Percentiles rank a stretch among this genome's conserved stretches.
These are phyloP conservation scores for Corynorhinus townsendii DNA, from an alignment of 2,113 vertebrate species.

Conservation along the genomic window DNA sequence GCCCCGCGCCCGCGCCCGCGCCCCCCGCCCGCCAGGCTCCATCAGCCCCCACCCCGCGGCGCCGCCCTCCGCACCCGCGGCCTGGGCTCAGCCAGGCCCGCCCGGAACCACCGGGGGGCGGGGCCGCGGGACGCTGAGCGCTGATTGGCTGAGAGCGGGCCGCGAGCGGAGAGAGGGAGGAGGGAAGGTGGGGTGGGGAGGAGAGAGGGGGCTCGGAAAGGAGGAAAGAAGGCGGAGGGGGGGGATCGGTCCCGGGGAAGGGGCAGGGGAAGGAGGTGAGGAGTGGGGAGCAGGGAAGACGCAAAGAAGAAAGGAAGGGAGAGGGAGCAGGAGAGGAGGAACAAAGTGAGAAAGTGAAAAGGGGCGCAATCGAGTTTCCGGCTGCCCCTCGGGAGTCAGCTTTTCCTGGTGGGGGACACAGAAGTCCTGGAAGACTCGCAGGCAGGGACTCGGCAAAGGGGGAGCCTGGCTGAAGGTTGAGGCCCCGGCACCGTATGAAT, in stretches of 20 bases:
- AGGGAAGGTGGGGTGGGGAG: neutral
- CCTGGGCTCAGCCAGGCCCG: conserved; percentile 33
- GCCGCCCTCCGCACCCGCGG: conserved; percentile 53
- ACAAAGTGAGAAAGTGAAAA: neutral
- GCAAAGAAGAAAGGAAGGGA: neutral
- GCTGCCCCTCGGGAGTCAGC: neutral
- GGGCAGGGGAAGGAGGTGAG: neutral
- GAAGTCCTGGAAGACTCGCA: neutral
- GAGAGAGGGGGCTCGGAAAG: fast-evolving
- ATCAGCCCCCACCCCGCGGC: conserved; percentile 49
- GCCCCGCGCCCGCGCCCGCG: neutral
- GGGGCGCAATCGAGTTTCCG: neutral
- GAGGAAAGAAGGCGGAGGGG: neutral
- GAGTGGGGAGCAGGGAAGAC: neutral
- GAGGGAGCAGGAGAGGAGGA: neutral
- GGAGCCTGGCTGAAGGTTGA: neutral
- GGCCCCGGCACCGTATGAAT: neutral
- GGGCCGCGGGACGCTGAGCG: neutral
- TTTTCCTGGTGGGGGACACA: neutral
- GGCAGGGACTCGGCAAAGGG: neutral
- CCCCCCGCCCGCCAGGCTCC: conserved; percentile 25
- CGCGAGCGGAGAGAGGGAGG: neutral
- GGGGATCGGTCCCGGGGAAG: too few relatives aligned
- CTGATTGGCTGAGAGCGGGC: conserved; percentile 48
- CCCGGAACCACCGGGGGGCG: conserved; percentile 50